Evolutionary conservation across 1,140 invertebrate genomes (phyloP).

Genomic region (Pissodes strobi): DNA sequence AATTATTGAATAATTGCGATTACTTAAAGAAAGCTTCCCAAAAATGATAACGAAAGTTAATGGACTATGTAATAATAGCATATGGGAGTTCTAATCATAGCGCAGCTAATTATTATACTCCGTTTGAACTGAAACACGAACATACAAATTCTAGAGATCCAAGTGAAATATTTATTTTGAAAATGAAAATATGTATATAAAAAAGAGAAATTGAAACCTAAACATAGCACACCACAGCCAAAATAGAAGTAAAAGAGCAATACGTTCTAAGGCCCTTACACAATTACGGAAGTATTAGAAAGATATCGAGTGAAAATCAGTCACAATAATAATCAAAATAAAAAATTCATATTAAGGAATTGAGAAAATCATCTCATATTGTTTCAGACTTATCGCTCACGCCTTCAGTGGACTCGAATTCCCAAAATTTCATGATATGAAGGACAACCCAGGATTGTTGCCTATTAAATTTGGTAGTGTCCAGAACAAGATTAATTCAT

Average conservation of each 20-base stretch:
- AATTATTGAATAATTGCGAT: conserved; percentile 45
- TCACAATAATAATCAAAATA: conserved; percentile 6
- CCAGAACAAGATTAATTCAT: conserved; percentile 12
- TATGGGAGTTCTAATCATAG: conserved; percentile 25
- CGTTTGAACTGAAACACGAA: conserved; percentile 21
- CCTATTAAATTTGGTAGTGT: conserved; percentile 17
- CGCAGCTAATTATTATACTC: conserved; percentile 18
- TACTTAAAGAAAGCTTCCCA: conserved; percentile 35
- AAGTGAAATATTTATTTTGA: conserved; percentile 2
- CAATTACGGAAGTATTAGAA: conserved; percentile 9
- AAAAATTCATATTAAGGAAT: conserved; percentile 28
- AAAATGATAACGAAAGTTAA: conserved; percentile 7
- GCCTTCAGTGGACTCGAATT: neutral
- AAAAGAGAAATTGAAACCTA: conserved; percentile 13
- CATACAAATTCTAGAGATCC: conserved; percentile 18
- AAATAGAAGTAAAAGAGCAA: conserved; percentile 18
- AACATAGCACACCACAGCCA: too few species aligned
- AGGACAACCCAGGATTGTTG: conserved; percentile 22
- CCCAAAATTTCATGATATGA: conserved; percentile 13
- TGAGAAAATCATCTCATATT: conserved; percentile 17
- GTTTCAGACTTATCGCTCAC: conserved; percentile 8
- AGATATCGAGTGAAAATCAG: neutral
- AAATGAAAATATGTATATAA: conserved; percentile 10
- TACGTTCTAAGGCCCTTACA: conserved; percentile 9
- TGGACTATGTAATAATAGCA: conserved; percentile 10